Evolutionary conservation across 2,797 vertebrate species (phyloP).

Genomic region (Darevskia mixta): DNA sequence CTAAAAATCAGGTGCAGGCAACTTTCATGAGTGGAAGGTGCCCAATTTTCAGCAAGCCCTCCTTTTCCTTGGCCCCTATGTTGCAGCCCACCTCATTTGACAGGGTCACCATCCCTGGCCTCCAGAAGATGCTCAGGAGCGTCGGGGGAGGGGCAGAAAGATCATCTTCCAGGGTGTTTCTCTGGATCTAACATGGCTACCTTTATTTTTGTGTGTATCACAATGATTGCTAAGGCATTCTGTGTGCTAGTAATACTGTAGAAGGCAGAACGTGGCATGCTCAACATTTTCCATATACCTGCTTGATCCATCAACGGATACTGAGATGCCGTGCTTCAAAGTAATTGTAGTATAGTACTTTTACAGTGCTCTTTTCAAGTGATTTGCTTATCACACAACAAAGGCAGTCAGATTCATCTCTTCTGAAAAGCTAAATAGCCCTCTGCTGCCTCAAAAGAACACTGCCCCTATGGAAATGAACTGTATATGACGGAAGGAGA

Average conservation of each 20-base stretch:
- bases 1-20: background rate
- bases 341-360: slow-evolving; percentile 58
- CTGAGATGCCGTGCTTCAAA: slow-evolving; percentile 37
- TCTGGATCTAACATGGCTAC: background rate
- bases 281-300: background rate
- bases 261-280: background rate
- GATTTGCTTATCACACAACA: slow-evolving; percentile 64
- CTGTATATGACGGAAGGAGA: slow-evolving; percentile 63
- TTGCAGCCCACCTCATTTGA: background rate
- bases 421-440: slow-evolving; percentile 70
- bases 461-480: slow-evolving; percentile 61
- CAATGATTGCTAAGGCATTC: background rate
- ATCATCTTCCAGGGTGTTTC: background rate
- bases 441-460: slow-evolving; percentile 63
- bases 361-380: slow-evolving; percentile 54
- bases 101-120: background rate
- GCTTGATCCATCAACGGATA: slow-evolving; percentile 21
- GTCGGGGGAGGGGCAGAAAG: background rate
- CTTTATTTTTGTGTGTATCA: no score
- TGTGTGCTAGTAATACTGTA: background rate
- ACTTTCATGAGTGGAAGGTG: background rate
- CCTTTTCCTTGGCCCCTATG: background rate
- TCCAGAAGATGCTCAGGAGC: background rate
- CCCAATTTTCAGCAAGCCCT: background rate
- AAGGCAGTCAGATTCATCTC: slow-evolving; percentile 59